Evolutionary conservation across 2,113 vertebrate species (phyloP).

Genomic region (Indicator indicator): DNA sequence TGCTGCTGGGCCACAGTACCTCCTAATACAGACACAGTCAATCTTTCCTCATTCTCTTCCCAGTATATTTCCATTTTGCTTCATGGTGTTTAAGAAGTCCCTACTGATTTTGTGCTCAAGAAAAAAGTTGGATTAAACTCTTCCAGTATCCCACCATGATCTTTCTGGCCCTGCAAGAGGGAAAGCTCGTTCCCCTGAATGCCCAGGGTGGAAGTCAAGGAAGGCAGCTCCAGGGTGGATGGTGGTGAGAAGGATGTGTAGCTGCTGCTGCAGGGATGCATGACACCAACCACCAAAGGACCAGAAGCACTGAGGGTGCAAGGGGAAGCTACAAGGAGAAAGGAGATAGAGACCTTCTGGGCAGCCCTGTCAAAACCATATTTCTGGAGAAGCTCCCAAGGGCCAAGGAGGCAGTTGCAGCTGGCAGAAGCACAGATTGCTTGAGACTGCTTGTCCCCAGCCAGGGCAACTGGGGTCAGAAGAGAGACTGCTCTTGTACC

Average conservation of each 20-base stretch:
- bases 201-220: fast-evolving
- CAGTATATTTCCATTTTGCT: not conserved
- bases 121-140: not conserved
- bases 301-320: not conserved
- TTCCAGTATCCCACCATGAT: not conserved
- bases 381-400: not conserved
- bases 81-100: not conserved
- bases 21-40: not conserved
- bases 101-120: not conserved
- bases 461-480: not conserved
- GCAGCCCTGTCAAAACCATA: not conserved
- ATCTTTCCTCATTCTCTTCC: not conserved
- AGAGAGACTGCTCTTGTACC: not conserved
- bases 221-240: not conserved
- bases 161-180: not conserved
- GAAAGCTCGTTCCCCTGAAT: not conserved
- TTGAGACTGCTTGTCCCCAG: not conserved
- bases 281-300: not conserved
- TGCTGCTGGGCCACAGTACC: not conserved
- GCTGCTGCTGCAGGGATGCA: not conserved
- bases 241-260: not conserved
- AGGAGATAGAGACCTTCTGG: not conserved
- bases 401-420: not conserved
- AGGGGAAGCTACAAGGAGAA: not conserved
- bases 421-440: not conserved